phyloP scores from a whole-genome alignment of 2,113 vertebrate genomes.

The Salvator merianae region DNA sequence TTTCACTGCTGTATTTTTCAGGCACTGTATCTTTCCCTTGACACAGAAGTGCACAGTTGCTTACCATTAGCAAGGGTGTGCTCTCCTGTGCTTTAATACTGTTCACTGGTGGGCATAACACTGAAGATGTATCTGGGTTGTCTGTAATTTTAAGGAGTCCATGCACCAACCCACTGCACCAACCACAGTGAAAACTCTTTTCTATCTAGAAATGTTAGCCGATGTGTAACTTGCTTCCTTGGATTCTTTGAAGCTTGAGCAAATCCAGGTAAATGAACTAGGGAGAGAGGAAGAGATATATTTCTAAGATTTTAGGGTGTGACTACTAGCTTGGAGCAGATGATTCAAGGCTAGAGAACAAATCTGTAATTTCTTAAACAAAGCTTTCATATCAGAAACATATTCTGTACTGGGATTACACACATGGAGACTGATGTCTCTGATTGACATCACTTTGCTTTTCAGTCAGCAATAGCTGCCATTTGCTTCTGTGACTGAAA shows the following conservation, averaged over 20 bases:
- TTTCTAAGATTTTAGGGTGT: background rate
- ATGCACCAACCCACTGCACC: no score
- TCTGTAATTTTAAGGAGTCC: background rate
- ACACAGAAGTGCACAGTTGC: background rate
- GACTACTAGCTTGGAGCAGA: no score
- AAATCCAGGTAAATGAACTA: background rate
- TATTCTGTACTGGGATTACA: no score
- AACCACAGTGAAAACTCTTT: background rate
- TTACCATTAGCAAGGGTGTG: no score
- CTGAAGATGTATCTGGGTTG: background rate
- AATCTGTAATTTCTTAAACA: background rate
- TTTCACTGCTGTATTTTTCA: background rate
- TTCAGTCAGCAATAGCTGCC: background rate
- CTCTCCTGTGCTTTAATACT: no score
- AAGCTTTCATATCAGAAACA: background rate
- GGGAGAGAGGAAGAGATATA: background rate
- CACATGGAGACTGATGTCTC: background rate
- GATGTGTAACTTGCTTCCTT: background rate
- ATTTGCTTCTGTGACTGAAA: background rate
- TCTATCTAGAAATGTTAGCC: background rate
- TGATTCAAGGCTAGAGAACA: background rate
- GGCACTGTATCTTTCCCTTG: background rate
- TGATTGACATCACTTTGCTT: background rate
- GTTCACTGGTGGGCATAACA: background rate
- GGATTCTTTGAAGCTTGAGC: background rate